Evolutionary conservation across 2,113 vertebrate species (phyloP).

Genomic region (Heterotilapia buettikoferi): DNA sequence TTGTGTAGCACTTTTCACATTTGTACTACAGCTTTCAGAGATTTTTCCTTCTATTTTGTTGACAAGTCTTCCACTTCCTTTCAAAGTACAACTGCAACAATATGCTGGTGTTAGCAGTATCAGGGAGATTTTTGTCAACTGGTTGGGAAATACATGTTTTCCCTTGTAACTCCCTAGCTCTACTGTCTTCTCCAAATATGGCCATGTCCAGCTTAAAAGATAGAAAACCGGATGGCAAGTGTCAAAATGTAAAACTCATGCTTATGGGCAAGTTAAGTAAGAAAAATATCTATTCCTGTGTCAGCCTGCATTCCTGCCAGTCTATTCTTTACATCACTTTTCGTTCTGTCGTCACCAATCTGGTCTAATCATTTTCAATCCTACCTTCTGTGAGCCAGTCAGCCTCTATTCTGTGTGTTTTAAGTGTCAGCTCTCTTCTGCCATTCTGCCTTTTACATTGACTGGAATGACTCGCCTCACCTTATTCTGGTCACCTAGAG

Average conservation of each 20-base stretch:
- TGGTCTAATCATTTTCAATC: neutral
- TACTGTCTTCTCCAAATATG: neutral
- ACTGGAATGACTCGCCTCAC: neutral
- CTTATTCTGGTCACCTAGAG: neutral
- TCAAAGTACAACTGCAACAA: neutral
- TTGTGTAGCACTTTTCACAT: neutral
- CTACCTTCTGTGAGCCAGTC: neutral
- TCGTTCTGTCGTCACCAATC: neutral
- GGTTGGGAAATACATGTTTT: neutral
- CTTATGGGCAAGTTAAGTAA: neutral
- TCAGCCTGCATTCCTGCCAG: neutral
- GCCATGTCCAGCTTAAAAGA: neutral
- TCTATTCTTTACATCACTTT: neutral
- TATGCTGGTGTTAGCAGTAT: neutral
- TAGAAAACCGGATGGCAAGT: neutral
- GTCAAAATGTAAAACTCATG: neutral
- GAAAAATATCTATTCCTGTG: neutral
- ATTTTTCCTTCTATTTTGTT: neutral
- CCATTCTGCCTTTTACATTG: neutral
- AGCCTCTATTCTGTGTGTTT: neutral
- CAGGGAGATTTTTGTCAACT: neutral
- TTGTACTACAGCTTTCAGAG: neutral
- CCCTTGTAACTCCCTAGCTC: neutral
- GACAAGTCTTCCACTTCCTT: neutral
- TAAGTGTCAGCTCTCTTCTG: neutral